Evolutionary conservation across 2,888 invertebrate species (phyloP), one percentile per base, ranked within the genome.

Genomic region (Sinotaia quadrata): DNA sequence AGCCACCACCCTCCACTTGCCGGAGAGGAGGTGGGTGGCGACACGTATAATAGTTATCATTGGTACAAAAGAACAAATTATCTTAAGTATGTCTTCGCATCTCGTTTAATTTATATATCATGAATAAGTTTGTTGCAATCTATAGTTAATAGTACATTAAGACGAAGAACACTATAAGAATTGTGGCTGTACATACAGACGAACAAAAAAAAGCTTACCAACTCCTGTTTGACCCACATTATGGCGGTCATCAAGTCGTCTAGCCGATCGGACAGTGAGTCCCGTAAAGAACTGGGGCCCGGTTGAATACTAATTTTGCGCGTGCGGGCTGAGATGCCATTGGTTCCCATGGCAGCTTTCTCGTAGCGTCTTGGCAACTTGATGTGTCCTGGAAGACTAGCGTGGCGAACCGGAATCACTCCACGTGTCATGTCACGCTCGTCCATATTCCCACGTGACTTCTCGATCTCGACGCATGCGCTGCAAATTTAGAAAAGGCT

Each of bases 171-270:
- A 44, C 15, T 44, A n/a, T 18, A 5, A 12, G 27, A 29, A 49
- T 51, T 27, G 12, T 21, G 18, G 15, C 33, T 18, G 15, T 57
- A 21, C 51, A 63, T 57, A 33, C 33, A 4, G 18, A 24, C 37
- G 3, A 34, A 36, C 47, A 41, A 33, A 58, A 47, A 1, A 44
- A 29, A 8, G 69, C 79, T 70, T 56, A 83, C 83, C 76, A 83
- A 58, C 67, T 83, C 83, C 58, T 82, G 80, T 66, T 80, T 80
- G 21, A 83, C 71, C 82, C 83, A 83, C 67, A 78, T 59, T 27
- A 81, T 75, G n/a, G 82, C 83, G 61, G 77, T 76, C 68, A 78
- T 76, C 15, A 83, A 71, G 66, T 83, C 83, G 15, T 74, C 73
- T 59, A 81, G 59, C 4, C 81, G 67, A 41, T 80, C 81, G 0